Evolutionary conservation across 2,113 vertebrate genomes (phyloP).

Genomic region (Vimba vimba): DNA sequence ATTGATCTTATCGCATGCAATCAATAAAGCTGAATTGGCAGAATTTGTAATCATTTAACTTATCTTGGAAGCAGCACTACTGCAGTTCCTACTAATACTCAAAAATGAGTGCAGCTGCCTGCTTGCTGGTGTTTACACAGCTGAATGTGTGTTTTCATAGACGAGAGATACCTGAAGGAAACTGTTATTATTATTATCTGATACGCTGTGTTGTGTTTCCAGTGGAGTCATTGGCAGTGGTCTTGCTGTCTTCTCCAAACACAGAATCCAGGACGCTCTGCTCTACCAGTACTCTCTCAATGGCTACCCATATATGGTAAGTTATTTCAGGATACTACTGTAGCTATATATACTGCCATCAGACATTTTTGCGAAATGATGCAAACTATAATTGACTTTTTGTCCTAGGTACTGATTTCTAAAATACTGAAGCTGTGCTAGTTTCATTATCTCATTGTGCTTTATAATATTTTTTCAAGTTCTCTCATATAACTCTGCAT

Average conservation of each 20-base stretch:
- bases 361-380: background rate
- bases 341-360: background rate
- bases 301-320: slow-evolving; percentile 86
- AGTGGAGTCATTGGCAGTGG: slow-evolving; percentile 85
- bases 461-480: background rate
- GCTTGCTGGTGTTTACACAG: background rate
- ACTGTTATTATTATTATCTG: background rate
- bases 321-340: background rate
- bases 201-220: slow-evolving; percentile 44
- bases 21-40: slow-evolving; percentile 9
- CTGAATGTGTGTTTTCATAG: no score
- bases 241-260: slow-evolving; percentile 83
- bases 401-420: background rate
- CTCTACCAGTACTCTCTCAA: slow-evolving; percentile 82
- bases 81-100: background rate
- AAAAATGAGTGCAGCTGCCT: background rate
- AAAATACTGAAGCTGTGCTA: background rate
- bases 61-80: background rate
- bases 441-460: background rate
- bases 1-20: background rate
- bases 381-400: background rate
- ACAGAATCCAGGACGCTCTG: slow-evolving; percentile 78
- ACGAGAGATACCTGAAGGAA: background rate
- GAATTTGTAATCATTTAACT: background rate
- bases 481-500: background rate